Evolutionary conservation across 2,797 vertebrate species (phyloP).

Genomic region (Corythornis leucogaster): DNA sequence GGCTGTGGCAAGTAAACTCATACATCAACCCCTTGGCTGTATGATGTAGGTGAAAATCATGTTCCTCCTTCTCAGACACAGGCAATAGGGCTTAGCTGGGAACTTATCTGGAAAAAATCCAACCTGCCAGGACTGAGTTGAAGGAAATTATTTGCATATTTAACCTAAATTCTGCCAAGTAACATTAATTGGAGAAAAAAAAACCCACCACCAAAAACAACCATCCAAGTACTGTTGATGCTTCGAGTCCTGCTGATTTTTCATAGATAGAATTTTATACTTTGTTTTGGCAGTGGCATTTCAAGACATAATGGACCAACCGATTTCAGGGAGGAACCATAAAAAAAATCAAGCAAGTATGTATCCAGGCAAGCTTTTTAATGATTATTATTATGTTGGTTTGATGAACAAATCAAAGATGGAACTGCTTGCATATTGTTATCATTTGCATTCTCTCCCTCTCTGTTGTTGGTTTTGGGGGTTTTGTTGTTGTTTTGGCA

Average conservation of each 20-base stretch:
- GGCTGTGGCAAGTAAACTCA: neutral
- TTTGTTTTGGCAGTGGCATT: neutral
- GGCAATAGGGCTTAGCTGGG: neutral
- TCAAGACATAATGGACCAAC: neutral
- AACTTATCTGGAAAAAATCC: neutral
- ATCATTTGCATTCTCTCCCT: neutral
- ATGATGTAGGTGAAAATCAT: neutral
- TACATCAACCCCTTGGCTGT: neutral
- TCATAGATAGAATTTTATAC: neutral
- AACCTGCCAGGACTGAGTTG: fast-evolving
- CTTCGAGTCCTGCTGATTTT: neutral
- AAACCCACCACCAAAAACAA: neutral
- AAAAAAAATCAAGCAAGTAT: neutral
- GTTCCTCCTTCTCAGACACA: neutral
- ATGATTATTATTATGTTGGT: neutral
- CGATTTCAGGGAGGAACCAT: neutral
- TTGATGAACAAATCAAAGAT: neutral
- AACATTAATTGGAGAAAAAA: neutral
- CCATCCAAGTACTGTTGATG: neutral
- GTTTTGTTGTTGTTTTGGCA: too few species aligned
- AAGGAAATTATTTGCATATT: neutral
- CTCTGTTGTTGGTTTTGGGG: neutral
- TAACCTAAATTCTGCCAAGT: neutral
- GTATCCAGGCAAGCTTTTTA: neutral
- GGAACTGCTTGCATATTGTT: neutral